Evolutionary conservation across 2,888 invertebrate species (phyloP).

Genomic region (Drosophila helvetica): DNA sequence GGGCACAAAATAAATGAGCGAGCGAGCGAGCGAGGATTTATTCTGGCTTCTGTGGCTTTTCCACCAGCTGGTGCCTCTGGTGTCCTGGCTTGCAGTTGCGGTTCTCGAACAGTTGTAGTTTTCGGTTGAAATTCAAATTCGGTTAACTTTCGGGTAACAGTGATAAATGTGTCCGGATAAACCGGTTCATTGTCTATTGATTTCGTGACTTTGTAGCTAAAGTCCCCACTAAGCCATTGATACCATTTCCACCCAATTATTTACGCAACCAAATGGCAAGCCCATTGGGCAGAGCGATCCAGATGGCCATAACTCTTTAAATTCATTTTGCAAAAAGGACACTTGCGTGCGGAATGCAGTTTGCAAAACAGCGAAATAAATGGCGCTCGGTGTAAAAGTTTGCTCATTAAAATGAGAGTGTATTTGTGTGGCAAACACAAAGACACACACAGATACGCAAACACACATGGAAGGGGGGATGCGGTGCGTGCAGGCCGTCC

Average conservation of each 20-base stretch:
- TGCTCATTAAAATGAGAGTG: constrained; percentile 73
- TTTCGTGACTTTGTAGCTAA: constrained; percentile 23
- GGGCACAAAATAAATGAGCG: constrained; percentile 37
- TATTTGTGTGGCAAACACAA: constrained; percentile 33
- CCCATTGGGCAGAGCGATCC: constrained; percentile 29
- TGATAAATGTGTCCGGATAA: constrained; percentile 19
- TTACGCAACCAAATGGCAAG: constrained; percentile 27
- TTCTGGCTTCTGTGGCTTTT: constrained; percentile 37
- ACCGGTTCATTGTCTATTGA: constrained; percentile 22
- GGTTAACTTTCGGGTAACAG: neutral
- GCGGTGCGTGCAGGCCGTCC: constrained; percentile 18
- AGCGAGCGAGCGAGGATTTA: constrained; percentile 15
- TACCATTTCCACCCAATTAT: constrained; percentile 42
- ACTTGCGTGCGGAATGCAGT: constrained; percentile 53
- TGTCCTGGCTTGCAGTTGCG: constrained; percentile 6
- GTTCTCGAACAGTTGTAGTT: constrained; percentile 15
- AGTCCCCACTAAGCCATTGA: constrained; percentile 38
- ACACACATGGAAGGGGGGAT: constrained; percentile 3
- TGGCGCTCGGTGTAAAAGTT: constrained; percentile 59
- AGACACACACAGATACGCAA: constrained; percentile 2
- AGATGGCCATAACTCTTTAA: constrained; percentile 34
- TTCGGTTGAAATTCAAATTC: constrained; percentile 25
- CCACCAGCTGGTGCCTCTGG: constrained; percentile 25
- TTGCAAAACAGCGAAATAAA: constrained; percentile 66
- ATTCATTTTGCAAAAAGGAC: constrained; percentile 44